A percentile compares a stretch with the other conserved stretches of the same genome.
phyloP scores from a whole-genome alignment of 2,888 invertebrate genomes.

The Trachelus stipa region DNA sequence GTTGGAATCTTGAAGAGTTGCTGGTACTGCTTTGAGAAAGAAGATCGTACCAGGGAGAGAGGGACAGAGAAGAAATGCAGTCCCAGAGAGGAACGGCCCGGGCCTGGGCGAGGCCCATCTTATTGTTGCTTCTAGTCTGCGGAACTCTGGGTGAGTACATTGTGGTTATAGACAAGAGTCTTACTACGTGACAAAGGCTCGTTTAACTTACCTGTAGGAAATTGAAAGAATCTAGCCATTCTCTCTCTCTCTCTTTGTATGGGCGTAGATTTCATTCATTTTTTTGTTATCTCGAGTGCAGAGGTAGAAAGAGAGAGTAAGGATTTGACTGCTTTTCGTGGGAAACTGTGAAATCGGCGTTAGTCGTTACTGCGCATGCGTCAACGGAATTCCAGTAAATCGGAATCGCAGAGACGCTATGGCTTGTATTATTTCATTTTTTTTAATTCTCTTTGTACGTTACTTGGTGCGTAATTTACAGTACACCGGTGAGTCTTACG shows the following conservation, averaged over 20 bases:
- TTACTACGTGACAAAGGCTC: background rate
- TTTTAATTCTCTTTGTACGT: background rate
- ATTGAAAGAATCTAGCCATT: background rate
- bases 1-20: background rate
- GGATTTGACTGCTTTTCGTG: background rate
- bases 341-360: background rate
- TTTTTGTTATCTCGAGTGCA: background rate
- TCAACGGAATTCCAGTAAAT: background rate
- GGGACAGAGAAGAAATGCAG: constrained; percentile 12
- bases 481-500: background rate
- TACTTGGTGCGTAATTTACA: background rate
- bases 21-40: background rate
- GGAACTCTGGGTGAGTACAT: constrained; percentile 56
- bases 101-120: constrained; percentile 23
- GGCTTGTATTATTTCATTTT: background rate
- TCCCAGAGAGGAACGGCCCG: constrained; percentile 29
- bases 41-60: background rate
- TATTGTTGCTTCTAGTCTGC: constrained; percentile 43
- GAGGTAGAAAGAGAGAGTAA: background rate
- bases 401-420: background rate
- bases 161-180: constrained; percentile 23
- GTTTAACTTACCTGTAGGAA: background rate
- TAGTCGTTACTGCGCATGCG: background rate
- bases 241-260: background rate
- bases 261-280: background rate